These are phyloP conservation scores for Uria lomvia DNA, from an alignment of 2,113 vertebrate genomes.

Conservation along the genomic window DNA sequence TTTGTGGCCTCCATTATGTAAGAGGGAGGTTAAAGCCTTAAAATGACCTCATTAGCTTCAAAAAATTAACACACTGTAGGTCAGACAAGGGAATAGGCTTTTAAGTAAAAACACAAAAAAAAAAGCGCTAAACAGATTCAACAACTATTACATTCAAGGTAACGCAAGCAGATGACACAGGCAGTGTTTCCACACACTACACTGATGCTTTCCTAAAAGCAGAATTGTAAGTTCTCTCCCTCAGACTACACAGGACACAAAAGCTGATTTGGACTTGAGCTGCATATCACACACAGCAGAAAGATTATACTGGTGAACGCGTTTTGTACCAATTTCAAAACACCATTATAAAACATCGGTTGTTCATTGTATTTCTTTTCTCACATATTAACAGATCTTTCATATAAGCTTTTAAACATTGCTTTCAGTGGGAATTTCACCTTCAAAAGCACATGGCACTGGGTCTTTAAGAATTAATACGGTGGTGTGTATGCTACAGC, in stretches of 20 bases:
- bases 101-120: neutral
- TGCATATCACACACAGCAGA: rapidly evolving
- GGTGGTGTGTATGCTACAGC: rapidly evolving
- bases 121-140: neutral
- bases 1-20: neutral
- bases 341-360: neutral
- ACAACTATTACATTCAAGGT: neutral
- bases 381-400: neutral
- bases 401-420: neutral
- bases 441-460: neutral
- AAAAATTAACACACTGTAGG: neutral
- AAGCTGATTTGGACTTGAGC: neutral
- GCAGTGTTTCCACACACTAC: neutral
- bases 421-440: neutral
- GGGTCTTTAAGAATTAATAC: neutral
- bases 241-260: neutral
- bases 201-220: neutral
- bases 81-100: neutral
- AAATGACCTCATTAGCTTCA: neutral
- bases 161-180: neutral
- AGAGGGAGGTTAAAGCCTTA: neutral
- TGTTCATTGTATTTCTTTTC: neutral
- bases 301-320: neutral
- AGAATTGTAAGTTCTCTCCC: neutral
- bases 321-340: neutral